Evolutionary conservation across 37 sponge, comb jelly and placozoan species (phyloP), one percentile per base, ranked within the genome.

Genomic region (Geodia barretti): DNA sequence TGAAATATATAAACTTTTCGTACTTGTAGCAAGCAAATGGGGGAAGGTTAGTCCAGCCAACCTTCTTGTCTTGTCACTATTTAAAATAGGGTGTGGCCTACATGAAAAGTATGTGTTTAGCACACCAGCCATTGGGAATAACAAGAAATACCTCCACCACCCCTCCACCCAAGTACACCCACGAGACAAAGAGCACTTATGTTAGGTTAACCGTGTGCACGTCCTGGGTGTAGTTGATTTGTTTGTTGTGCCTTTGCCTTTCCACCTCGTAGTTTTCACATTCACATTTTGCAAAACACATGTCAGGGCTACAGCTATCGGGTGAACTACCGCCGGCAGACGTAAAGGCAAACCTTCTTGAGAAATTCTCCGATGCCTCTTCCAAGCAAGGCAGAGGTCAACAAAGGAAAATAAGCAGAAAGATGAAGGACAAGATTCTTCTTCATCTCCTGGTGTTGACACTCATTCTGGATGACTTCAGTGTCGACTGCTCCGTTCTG

Each of bases 371-470:
- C 30, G 83, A 88, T 36, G 29, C 28, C 4, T 32, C 61, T 17
- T 38, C 62, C 3, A 68, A 68, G 26, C 41, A 73, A 4, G 77
- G 37, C 3, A 20, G 7, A 33, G 72, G 61, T 17, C 21, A 0
- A 35, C 37, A 41, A 2, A 32, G 60, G 1, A 81, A 35, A 20
- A 20, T 20, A 4, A 3, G 19, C 14, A 23, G 42, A 29, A 24
- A 79, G 1, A 83, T 89, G 85, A 78, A 68, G 69, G 90, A 89
- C 70, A 84, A 84, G 64, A 73, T 84, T 14, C 62, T 77, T 17
- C 54, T 69, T n/a, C 90, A 89, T 41, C 66, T 89, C 3, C 62
- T 89, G 11, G 80, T 84, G 4, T 74, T 89, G 71, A 54, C 80
- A 1, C 75, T 89, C 28, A 73, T 89, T 17, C 20, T 84, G 21